Base-by-base conservation (phyloP, 2,888 invertebrate genomes). In the Operophtera brumata region DNA sequence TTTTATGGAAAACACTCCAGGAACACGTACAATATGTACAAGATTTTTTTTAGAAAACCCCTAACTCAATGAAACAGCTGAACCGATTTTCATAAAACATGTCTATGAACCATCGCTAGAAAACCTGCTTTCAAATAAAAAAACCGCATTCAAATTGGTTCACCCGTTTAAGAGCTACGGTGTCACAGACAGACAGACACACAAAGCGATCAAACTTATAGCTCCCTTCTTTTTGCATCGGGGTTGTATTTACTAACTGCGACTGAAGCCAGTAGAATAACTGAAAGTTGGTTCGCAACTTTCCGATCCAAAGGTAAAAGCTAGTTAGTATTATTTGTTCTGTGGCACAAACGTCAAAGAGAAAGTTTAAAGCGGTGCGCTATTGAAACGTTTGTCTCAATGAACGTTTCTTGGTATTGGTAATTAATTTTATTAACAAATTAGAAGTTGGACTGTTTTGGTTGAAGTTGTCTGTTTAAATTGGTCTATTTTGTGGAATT, bases 291-390 rank as follows among this genome's bases (percentile, higher is more conserved):
- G 35, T 43, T 36, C 32, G 36, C 25, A 57, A 57, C 57, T 57
- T 45, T 45, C 35, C 41, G 45, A 48, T 41, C 35, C 41, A 41
- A 47, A 56, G 45, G 43, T 51, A 42, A 10, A 26, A 14, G 20
- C 4, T 3, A 20, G 2, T 2, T 20, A 26, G 43, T 55, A 12
- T 14, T 58, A 47, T 40, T 28, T 50, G 46, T 43, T 44, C 57
- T 52, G 48, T 43, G 50, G 49, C 10, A 11, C 36, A 20, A 35
- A 65, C 71, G 74, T 80, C 83, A 85, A 86, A 86, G 81, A 71
- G 67, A 80, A 86, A 86, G 75, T 86, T 86, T 73, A 64, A 73
- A 82, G 73, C 70, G 75, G 77, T 75, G 75, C 57, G 71, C 72
- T 68, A 79, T 78, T 77, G 74, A 73, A 78, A 66, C 71, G 72